Evolutionary conservation across 2,888 invertebrate species (phyloP), one percentile per base, ranked within the genome.

Genomic region (Lamellibrachia columna): DNA sequence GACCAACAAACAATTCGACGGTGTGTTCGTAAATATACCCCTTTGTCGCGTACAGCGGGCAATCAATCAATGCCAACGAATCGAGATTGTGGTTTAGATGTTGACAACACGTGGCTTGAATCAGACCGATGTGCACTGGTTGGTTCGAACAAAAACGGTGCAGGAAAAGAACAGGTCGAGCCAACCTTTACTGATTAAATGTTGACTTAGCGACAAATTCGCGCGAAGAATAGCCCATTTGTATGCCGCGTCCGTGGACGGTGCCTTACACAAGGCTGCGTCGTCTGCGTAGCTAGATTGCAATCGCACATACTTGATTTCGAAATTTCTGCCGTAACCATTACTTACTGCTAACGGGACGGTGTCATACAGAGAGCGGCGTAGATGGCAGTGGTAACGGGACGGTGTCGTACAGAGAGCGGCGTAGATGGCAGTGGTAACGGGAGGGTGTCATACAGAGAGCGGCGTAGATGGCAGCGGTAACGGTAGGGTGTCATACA

Each of bases 301-400:
- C 75, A 75, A 75, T 75, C 75, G 75, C 75, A 75, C 75, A 75
- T 75, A 75, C 75, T 75, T 75, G 75, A 75, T 75, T 75, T 75
- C 75, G 75, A 75, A 75, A 75, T 75, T 75, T 75, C 75, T 75
- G 75, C n/a, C 22, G 75, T 22, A 22, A n/a, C 75, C 75, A 75
- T 75, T 75, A 75, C 75, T 75, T 75, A 75, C 75, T 22, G 75
- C 75, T 75, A 75, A 75, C 22, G n/a, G 75, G 75, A 75, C 75
- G 22, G 22, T 6, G 75, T n/a, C 22, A n/a, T 15, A 75, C 75
- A 22, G 75, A 75, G 75, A 75, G n/a, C 75, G n/a, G n/a, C 15
- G 75, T 22, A 22, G 75, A 75, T 75, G 11, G 75, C 75, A 6
- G 22, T 75, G 22, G 75, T 22, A 22, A 4, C 40, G 40, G 40